Evolutionary conservation across 2,888 invertebrate species (phyloP), one percentile per base, ranked within the genome.

Genomic region (Altica lythri): DNA sequence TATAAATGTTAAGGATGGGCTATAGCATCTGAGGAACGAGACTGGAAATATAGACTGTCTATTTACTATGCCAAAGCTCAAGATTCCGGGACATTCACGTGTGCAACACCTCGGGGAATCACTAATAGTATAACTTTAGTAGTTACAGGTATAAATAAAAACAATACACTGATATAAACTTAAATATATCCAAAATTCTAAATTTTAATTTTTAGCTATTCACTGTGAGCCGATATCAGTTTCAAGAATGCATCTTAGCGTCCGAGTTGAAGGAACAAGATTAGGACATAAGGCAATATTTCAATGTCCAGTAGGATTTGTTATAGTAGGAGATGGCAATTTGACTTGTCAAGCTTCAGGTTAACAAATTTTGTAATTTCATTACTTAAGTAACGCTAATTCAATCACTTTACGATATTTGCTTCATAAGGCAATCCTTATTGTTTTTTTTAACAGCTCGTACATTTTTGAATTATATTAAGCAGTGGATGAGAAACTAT

Each of bases 1-100:
- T n/a, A n/a, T n/a, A n/a, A n/a, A n/a, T n/a, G n/a, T n/a, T n/a
- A 77, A 86, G 90, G 84, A 5, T 90, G 89, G 90, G 88, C 89
- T 2, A 81, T 83, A 9, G 84, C 86, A 17, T 80, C 85, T 1
- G 84, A 86, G 58, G 92, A 92, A 75, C 83, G 86, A 60, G 87
- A 90, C 60, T 86, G 88, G 74, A 89, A 90, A 71, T 92, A 89
- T 77, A 83, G 92, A 4, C 79, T 93, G 61, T 89, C 88, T 63
- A 85, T 93, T 70, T 87, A 85, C 76, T 90, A 90, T 74, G 88
- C 90, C 67, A 88, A 90, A 66, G 81, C 83, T n/a, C 86, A 89
- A 49, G 91, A 92, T 77, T 88, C 89, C 25, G 92, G 91, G 48
- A 85, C 86, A 57, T 92, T 88, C 75, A 92, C 92, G 0, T 93